Percentiles rank a stretch among this genome's conserved stretches.
Conservation (phyloP, 2,113 vertebrate genomes). For the Centrocercus urophasianus region DNA sequence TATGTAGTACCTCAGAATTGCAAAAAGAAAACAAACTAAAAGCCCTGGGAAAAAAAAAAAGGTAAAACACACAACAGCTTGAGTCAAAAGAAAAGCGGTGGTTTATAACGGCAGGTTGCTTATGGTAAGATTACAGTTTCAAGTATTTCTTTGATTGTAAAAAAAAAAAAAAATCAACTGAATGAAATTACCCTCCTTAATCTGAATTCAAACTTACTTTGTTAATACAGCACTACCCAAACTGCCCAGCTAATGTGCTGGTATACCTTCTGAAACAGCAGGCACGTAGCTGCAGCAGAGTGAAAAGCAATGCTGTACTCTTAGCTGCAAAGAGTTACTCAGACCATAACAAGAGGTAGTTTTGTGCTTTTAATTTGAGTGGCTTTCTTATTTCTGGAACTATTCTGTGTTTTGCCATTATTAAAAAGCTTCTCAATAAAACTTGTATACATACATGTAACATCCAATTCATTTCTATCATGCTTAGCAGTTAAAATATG, state of each 20-base stretch:
- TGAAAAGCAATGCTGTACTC: neutral
- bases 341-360: neutral
- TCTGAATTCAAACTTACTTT: neutral
- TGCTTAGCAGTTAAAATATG: constrained; percentile 2
- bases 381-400: constrained; percentile 3
- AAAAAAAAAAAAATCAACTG: neutral
- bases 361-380: constrained; percentile 39
- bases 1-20: neutral
- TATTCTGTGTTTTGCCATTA: neutral
- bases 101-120: neutral
- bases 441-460: constrained; percentile 33
- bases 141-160: neutral
- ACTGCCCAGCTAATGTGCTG: neutral
- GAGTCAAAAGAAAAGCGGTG: neutral
- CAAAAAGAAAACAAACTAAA: neutral
- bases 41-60: neutral
- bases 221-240: neutral
- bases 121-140: neutral
- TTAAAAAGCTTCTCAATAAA: neutral
- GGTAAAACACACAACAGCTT: neutral
- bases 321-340: neutral
- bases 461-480: neutral
- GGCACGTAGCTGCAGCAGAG: neutral
- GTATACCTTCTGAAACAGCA: neutral
- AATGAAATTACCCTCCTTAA: neutral